These are phyloP conservation scores for Ephialtes manifestator DNA, from an alignment of 2,888 invertebrate genomes.

Conservation along the genomic window DNA sequence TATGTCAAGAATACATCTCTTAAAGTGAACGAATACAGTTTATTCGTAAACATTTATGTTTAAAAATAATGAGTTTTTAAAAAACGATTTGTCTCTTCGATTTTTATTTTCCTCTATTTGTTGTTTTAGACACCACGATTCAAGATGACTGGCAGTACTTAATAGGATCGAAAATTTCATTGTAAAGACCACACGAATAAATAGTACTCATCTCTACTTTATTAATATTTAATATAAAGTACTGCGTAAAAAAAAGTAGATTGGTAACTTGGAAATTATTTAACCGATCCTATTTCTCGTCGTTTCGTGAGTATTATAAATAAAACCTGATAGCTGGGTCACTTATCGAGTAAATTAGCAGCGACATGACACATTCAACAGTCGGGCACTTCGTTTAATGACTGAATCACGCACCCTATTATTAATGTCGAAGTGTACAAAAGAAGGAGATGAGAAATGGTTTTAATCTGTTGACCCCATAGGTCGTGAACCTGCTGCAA, in stretches of 20 bases:
- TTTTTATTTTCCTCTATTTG: too few relatives aligned
- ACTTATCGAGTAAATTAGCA: background rate
- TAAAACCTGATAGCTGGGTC: background rate
- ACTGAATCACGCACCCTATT: background rate
- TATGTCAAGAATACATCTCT: too few relatives aligned
- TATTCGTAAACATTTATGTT: too few relatives aligned
- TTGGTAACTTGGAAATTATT: background rate
- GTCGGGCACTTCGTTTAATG: background rate
- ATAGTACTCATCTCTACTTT: background rate
- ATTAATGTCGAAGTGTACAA: background rate
- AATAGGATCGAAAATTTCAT: background rate
- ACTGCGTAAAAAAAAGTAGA: background rate
- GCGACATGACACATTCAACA: background rate
- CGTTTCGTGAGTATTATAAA: background rate
- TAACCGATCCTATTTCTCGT: background rate
- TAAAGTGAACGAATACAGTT: too few relatives aligned
- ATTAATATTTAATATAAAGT: background rate
- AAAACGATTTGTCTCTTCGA: too few relatives aligned
- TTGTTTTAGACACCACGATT: too few relatives aligned
- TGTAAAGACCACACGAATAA: background rate
- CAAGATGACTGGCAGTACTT: too few relatives aligned
- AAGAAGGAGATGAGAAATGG: constrained; percentile 25
- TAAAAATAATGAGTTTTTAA: too few relatives aligned
- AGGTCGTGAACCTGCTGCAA: constrained; percentile 90
- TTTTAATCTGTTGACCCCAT: constrained; percentile 25